A percentile compares a stretch with the other conserved stretches of the same genome.
These are phyloP conservation scores for Neuroterus valhalla DNA, from an alignment of 1,140 invertebrate genomes.

Conservation along the genomic window DNA sequence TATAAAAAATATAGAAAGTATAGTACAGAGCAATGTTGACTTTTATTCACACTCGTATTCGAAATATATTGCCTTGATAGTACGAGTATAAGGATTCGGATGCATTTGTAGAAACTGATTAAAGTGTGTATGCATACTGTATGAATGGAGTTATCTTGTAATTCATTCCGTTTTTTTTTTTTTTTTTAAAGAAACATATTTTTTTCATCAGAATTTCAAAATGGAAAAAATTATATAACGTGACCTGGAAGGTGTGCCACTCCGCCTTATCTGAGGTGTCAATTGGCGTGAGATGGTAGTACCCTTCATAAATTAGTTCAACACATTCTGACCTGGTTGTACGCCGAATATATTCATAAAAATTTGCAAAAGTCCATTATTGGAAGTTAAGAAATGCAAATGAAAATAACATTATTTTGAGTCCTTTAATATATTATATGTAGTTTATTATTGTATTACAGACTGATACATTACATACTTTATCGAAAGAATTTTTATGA, in stretches of 20 bases:
- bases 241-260: slow-evolving; percentile 20
- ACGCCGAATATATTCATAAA: neutral
- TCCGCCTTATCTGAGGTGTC: neutral
- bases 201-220: slow-evolving; percentile 17
- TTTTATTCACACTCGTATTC: too few species aligned
- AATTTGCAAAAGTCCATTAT: too few species aligned
- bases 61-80: too few species aligned
- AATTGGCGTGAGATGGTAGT: slow-evolving; percentile 1
- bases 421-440: too few species aligned
- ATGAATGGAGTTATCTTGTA: neutral
- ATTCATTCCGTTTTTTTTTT: too few species aligned
- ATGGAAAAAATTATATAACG: slow-evolving; percentile 13
- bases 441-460: too few species aligned
- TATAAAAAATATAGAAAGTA: too few species aligned
- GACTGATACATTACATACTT: too few species aligned
- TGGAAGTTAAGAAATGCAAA: neutral
- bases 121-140: neutral
- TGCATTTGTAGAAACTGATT: too few species aligned
- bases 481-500: too few species aligned
- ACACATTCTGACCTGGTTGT: slow-evolving; percentile 15
- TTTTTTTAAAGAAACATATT: neutral
- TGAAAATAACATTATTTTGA: neutral
- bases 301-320: slow-evolving; percentile 29
- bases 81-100: too few species aligned
- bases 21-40: too few species aligned